Base-by-base conservation (phyloP, 1,140 invertebrate genomes). In the Notospermus geniculatus region DNA sequence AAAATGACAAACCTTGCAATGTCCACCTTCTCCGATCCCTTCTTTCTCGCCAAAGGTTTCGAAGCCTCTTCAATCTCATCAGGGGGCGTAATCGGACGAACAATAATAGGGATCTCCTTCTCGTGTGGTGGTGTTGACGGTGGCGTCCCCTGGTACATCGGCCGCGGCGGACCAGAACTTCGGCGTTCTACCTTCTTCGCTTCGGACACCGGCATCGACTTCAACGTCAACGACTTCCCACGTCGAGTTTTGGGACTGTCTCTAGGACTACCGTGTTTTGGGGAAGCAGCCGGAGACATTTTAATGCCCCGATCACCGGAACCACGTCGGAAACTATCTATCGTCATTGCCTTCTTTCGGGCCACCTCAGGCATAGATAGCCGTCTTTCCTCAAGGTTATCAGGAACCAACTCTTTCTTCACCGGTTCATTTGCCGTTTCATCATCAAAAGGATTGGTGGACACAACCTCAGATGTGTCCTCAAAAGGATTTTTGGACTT, bases 71-170 rank as follows among this genome's bases (percentile, higher is more conserved):
- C 54, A 2, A 36, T 30, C 32, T 36, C 32, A n/a, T 62, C 53
- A 5, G 72, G 73, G 22, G 72, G 75, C 32, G 75, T 75, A 30
- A 75, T 66, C 29, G 75, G 63, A 56, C 74, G 58, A 27, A 65
- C 62, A 17, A 59, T 58, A n/a, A 50, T 5, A 4, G 46, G 25
- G 4, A 19, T 9, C 22, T 52, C 43, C 43, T 69, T 69, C 29
- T 76, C 63, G 5, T 67, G 63, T 55, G 73, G 65, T 19, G 75
- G 73, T 2, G 73, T 71, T 1, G 69, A 60, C 2, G 73, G 73
- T 27, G 73, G 73, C 9, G 72, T 71, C 4, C 72, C 72, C 41
- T 71, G 56, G 66, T 73, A 76, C 11, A 72, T 59, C 17, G 75
- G 73, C 25, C 46, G 46, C n/a, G 46, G 19, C n/a, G n/a, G n/a